Percentiles rank a stretch among this genome's conserved stretches.
phyloP scores from a whole-genome alignment of 2,888 invertebrate genomes.

The Parnassius glacialis region DNA sequence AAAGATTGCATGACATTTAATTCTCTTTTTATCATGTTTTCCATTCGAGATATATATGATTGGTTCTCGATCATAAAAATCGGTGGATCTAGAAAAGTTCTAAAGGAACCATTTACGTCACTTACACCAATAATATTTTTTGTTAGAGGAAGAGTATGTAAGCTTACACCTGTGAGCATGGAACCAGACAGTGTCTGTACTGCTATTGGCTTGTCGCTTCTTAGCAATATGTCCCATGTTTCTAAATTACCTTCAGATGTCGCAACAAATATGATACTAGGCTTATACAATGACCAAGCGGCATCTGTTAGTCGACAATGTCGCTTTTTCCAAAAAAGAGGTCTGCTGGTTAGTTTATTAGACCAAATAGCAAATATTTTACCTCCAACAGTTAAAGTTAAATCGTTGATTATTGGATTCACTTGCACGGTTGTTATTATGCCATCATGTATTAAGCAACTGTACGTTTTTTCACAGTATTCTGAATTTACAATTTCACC shows the following conservation, averaged over 20 bases:
- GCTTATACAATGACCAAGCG: constrained; percentile 88
- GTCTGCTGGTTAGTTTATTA: constrained; percentile 81
- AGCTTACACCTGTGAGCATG: constrained; percentile 83
- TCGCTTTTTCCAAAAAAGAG: constrained; percentile 85
- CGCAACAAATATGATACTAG: constrained; percentile 86
- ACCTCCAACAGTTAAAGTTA: constrained; percentile 87
- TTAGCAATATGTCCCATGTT: constrained; percentile 88
- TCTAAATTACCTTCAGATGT: constrained; percentile 88
- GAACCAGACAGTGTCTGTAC: constrained; percentile 84
- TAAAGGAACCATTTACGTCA: constrained; percentile 85
- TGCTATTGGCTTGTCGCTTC: constrained; percentile 85
- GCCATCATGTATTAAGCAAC: constrained; percentile 85
- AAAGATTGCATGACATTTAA: constrained; percentile 74
- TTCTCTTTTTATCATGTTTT: constrained; percentile 76
- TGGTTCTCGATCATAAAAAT: constrained; percentile 72
- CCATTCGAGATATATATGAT: constrained; percentile 62
- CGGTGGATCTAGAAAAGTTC: constrained; percentile 82
- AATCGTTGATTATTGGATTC: constrained; percentile 82
- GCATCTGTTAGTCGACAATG: constrained; percentile 82
- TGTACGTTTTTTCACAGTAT: constrained; percentile 64
- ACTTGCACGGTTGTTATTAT: constrained; percentile 81
- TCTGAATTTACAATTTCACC: constrained; percentile 83
- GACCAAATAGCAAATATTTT: constrained; percentile 88
- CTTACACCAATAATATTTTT: constrained; percentile 84
- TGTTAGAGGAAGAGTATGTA: constrained; percentile 79